These are phyloP conservation scores for Apodemia zela DNA, from an alignment of 2,888 invertebrate genomes.

Conservation along the genomic window DNA sequence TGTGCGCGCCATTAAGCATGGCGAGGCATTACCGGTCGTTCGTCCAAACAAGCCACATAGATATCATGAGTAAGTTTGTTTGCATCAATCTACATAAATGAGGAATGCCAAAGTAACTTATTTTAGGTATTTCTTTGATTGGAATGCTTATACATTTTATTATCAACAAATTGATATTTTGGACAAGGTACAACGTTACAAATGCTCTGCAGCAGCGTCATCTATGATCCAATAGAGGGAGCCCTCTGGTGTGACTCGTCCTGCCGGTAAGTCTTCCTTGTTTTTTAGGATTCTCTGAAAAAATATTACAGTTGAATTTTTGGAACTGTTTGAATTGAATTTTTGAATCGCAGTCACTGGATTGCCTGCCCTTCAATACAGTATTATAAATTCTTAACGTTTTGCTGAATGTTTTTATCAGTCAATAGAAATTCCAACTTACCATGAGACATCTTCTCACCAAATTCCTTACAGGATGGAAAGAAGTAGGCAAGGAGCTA, in stretches of 20 bases:
- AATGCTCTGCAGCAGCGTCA: conserved; percentile 68
- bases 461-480: no score
- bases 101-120: neutral
- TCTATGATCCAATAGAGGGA: conserved; percentile 84
- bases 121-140: neutral
- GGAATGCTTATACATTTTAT: neutral
- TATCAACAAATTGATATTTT: neutral
- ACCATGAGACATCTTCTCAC: no score
- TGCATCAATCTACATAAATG: neutral
- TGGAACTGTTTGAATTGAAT: no score
- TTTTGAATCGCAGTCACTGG: no score
- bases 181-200: conserved; percentile 36
- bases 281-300: conserved; percentile 89
- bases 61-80: neutral
- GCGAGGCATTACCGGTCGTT: neutral
- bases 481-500: no score
- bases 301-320: neutral
- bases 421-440: no score
- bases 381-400: no score
- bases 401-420: no score
- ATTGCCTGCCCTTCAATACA: no score
- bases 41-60: neutral
- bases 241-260: conserved; percentile 86
- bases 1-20: neutral
- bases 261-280: conserved; percentile 88